These are phyloP conservation scores for Nasonia oneida DNA, from an alignment of 2,888 invertebrate genomes.

Conservation along the genomic window DNA sequence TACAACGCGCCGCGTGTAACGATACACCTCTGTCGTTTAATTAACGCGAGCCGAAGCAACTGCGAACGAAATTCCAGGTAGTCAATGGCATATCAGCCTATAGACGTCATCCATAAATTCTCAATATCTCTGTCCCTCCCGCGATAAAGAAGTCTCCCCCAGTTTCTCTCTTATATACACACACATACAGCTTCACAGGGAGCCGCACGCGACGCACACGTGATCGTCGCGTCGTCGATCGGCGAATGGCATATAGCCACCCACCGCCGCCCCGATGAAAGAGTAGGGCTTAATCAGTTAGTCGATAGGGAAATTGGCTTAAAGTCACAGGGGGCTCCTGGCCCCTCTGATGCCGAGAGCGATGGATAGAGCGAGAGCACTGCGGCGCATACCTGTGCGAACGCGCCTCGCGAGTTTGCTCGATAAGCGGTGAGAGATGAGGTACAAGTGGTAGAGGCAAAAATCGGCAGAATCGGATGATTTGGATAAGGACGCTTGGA, in stretches of 20 bases:
- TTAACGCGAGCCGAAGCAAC: too few relatives aligned
- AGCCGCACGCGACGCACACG: conserved; percentile 13
- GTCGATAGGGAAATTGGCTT: conserved; percentile 80
- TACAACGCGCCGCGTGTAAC: neutral
- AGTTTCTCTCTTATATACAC: neutral
- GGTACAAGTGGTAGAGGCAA: neutral
- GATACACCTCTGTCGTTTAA: too few relatives aligned
- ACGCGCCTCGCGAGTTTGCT: too few relatives aligned
- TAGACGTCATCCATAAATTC: neutral
- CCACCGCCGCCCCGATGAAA: conserved; percentile 63
- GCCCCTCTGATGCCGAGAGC: neutral
- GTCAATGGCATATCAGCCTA: neutral
- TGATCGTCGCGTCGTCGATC: conserved; percentile 11
- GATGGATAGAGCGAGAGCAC: neutral
- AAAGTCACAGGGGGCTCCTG: conserved; percentile 70
- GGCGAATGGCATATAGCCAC: neutral
- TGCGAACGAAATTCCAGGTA: neutral
- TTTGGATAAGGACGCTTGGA: too few relatives aligned
- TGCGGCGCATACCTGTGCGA: neutral
- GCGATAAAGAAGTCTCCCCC: conserved; percentile 6
- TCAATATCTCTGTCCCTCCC: neutral
- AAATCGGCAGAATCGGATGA: neutral
- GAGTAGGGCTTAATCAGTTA: conserved; percentile 79
- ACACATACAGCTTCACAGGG: neutral
- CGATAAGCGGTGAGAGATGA: neutral